These are phyloP conservation scores for Orchestia grillus DNA, from an alignment of 1,140 invertebrate genomes.

Conservation along the genomic window DNA sequence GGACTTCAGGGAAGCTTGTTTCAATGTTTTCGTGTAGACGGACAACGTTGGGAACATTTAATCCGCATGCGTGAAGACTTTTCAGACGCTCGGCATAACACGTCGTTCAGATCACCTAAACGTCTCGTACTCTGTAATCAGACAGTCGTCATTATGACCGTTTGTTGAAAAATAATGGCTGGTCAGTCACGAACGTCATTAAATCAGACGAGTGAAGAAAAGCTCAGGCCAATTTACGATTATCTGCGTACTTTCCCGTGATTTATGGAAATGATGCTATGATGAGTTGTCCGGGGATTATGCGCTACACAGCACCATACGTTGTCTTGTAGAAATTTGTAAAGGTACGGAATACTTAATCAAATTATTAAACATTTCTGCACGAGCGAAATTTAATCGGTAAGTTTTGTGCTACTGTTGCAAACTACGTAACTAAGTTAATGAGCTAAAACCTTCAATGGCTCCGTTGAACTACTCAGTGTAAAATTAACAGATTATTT, in stretches of 20 bases:
- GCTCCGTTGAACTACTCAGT: too few relatives aligned
- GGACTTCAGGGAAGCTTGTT: background rate
- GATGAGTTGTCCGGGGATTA: background rate
- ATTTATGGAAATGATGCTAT: background rate
- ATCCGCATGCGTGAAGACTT: background rate
- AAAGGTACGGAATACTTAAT: background rate
- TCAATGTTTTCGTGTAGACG: background rate
- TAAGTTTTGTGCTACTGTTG: too few relatives aligned
- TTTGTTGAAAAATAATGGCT: background rate
- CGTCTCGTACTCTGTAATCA: background rate
- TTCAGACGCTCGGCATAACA: background rate
- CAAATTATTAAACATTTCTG: background rate
- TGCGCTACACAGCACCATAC: background rate
- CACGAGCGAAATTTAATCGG: too few relatives aligned
- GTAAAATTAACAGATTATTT: too few relatives aligned
- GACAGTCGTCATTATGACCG: background rate
- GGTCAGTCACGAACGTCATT: background rate
- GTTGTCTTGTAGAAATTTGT: background rate
- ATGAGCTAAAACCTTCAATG: too few relatives aligned
- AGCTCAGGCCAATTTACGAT: background rate
- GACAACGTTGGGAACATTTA: background rate
- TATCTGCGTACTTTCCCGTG: background rate
- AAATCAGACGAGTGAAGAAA: background rate
- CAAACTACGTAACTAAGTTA: too few relatives aligned
- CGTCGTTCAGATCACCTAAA: conserved; percentile 10